Percentiles rank a stretch among this genome's conserved stretches.
Conservation (phyloP, 2,113 vertebrate genomes). For the Dermatemys mawii region DNA sequence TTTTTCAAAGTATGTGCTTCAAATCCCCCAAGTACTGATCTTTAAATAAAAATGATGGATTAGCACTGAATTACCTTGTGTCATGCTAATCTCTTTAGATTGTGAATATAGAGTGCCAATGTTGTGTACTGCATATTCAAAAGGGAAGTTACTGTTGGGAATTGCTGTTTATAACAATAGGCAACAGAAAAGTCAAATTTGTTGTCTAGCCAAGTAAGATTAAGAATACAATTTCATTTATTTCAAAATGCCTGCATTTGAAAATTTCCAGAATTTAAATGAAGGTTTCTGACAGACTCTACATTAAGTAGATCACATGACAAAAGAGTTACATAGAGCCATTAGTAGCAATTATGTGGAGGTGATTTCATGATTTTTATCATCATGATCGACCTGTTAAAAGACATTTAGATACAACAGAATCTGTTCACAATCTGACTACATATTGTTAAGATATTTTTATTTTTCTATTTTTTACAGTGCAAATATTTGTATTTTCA, state of each 20-base stretch:
- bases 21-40: not conserved
- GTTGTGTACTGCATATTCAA: not conserved
- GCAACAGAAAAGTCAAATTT: not conserved
- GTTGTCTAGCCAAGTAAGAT: not conserved
- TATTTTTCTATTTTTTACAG: no score
- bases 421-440: not conserved
- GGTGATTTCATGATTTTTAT: not conserved
- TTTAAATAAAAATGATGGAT: not conserved
- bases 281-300: not conserved
- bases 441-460: not conserved
- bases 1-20: not conserved
- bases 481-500: no score
- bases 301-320: not conserved
- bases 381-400: not conserved
- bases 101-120: not conserved
- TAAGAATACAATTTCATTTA: not conserved
- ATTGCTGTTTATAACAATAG: not conserved
- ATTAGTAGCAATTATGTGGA: not conserved
- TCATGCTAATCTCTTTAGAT: not conserved
- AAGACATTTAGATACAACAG: not conserved
- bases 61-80: not conserved
- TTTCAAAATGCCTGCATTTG: not conserved
- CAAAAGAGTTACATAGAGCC: not conserved
- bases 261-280: not conserved
- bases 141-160: not conserved